Base-by-base conservation (phyloP, 2,113 vertebrate genomes). In the Marcusenius ussheri region DNA sequence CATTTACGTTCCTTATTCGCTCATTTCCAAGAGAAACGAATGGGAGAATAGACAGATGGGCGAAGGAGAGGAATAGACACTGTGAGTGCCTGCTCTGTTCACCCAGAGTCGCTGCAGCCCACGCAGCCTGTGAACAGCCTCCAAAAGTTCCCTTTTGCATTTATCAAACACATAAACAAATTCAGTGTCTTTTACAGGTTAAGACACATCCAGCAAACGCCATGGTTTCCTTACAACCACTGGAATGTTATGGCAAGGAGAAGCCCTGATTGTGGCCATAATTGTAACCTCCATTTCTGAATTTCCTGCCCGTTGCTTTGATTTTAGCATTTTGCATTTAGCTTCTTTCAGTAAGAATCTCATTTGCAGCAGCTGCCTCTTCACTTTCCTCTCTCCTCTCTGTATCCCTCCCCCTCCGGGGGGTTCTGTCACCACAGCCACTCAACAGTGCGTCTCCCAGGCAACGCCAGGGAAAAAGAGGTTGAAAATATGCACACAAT, bases 381-480 rank as follows among this genome's bases (percentile, higher is more conserved):
- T 90, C 77, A 21, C 27, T 62, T 46, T 6, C n/a, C 35, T 51
- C 31, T 19, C 51, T 66, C 87, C 58, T 83, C 62, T 31, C 24
- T 49, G 31, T n/a, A 27, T 35, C 87, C 51, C 49, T 6, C 53
- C 74, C 31, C 46, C 15, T 24, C 35, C 31, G 24, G n/a, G 85
- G 87, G 56, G 35, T 88, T 50, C 87, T 39, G 56, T 39, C 80
- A 84, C 51, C 45, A 51, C 53, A 46, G 42, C 45, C 51, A 31
- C 87, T 62, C 50, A 77, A 45, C 50, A 42, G 2, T 50, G 74
- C 19, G 39, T 89, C 88, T 89, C 88, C 88, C 74, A 42, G 74
- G 50, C 88, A 89, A 89, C 70, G 21, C 88, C 45, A 10, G 58
- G 88, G 42, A 42, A 45, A 88, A 77, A 24, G 88, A 83, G 88